Base-by-base conservation (phyloP, 2,113 vertebrate species). In the Lasiurus borealis region DNA sequence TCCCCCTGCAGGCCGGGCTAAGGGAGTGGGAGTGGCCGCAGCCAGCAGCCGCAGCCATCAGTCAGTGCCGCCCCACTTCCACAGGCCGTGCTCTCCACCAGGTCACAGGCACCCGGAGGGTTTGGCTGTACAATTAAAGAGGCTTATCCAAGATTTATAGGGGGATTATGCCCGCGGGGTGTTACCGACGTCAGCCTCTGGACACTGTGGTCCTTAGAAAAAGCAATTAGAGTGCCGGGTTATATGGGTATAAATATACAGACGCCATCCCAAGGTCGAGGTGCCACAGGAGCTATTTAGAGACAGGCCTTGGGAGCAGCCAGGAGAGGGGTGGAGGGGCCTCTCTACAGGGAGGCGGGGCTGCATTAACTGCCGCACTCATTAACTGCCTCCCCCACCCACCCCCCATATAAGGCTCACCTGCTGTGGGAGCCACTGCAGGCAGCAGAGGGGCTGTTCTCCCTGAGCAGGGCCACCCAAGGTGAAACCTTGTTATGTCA, bases 181-280 rank as follows among this genome's bases (percentile, higher is more conserved):
- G 90, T 93, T 85, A 81, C 93, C 85, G 21, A 23, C 12, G 6
- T 40, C 94, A 64, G 92, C 94, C 93, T 96, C 94, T 72, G 94
- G 93, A 93, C 97, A 92, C 96, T 85, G 88, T 57, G 81, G 83
- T 93, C 93, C 95, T 94, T 77, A 62, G 82, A 94, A 97, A 95
- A 97, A 96, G 95, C 97, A 97, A 94, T 97, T 96, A 95, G 92
- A 96, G 86, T 66, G 84, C 92, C 31, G 4, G 93, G 94, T 88
- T 94, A 71, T 46, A 59, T 7, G 0, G 71, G 83, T 94, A 96
- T 92, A 96, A 97, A 97, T 93, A 89, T 21, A 90, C 40, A 85
- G 92, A 64, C 0, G 8, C 81, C 75, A 15, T 18, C 31, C 84
- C 92, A 92, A 95, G 90, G 95, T 95, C 72, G 14, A 82, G 89